Conservation (phyloP, 2,888 invertebrate genomes). For the Pterobdella sp. region DNA sequence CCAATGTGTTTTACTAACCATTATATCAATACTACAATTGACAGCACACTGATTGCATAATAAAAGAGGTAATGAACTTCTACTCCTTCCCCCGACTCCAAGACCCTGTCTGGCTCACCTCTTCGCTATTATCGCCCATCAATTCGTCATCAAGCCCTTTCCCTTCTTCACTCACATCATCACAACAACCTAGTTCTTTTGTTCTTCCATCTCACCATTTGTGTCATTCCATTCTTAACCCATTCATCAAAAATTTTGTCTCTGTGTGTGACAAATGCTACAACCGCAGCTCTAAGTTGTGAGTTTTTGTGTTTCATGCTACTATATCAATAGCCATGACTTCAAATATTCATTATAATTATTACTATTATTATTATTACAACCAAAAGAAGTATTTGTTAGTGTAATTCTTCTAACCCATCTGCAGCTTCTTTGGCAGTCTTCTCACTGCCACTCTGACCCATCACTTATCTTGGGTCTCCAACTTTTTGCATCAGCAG, state of each 20-base stretch:
- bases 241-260: conserved; percentile 50
- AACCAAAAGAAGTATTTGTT: not conserved
- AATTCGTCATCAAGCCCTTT: conserved; percentile 5
- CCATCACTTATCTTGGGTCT: conserved; percentile 83
- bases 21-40: conserved; percentile 22
- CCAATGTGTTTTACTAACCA: too few relatives aligned
- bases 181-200: conserved; percentile 35
- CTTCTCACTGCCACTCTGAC: conserved; percentile 78
- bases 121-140: not conserved
- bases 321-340: not conserved
- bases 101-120: conserved; percentile 62
- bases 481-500: conserved; percentile 43
- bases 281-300: conserved; percentile 82
- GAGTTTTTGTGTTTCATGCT: conserved; percentile 37
- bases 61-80: conserved; percentile 61
- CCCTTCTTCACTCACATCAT: conserved; percentile 37
- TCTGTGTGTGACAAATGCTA: conserved; percentile 56
- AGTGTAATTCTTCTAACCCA: conserved; percentile 30
- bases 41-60: conserved; percentile 48
- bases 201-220: not conserved
- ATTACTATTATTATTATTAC: not conserved
- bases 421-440: conserved; percentile 78
- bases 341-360: not conserved
- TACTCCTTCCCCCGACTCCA: conserved; percentile 62
- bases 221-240: conserved; percentile 3